phyloP scores from a whole-genome alignment of 1,140 invertebrate genomes.

The Luehdorfia chinensis region DNA sequence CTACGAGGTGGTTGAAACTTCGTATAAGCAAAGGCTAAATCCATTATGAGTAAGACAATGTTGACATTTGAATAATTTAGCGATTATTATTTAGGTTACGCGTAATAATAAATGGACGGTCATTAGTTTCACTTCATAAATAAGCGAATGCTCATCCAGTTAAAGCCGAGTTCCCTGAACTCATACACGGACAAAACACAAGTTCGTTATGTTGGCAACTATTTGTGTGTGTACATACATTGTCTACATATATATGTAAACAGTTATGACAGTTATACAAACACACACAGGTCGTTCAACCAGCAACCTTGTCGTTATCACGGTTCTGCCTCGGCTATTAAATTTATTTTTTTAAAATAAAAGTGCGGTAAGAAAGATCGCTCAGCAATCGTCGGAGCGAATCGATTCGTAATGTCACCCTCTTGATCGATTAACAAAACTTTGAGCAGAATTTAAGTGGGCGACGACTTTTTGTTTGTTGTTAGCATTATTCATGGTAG shows the following conservation, averaged over 20 bases:
- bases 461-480: no score
- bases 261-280: conserved; percentile 18
- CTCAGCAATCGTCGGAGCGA: conserved; percentile 1
- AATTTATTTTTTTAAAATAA: neutral
- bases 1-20: neutral
- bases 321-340: no score
- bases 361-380: conserved; percentile 1
- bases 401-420: conserved; percentile 13
- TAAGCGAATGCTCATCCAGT: conserved; percentile 8
- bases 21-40: conserved; percentile 3
- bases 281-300: conserved; percentile 35
- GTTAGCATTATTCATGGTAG: no score
- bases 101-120: conserved; percentile 10
- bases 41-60: conserved; percentile 14
- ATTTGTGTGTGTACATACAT: conserved; percentile 14
- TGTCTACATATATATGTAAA: conserved; percentile 8
- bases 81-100: conserved; percentile 18
- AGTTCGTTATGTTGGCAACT: neutral
- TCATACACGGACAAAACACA: neutral
- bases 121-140: conserved; percentile 17
- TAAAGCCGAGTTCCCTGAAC: conserved; percentile 9
- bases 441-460: no score
- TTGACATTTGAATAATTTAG: conserved; percentile 17
- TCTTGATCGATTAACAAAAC: conserved; percentile 10
- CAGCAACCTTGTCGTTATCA: conserved; percentile 35